Conservation (phyloP, 2,113 vertebrate species). For the Opisthocomus hoazin region DNA sequence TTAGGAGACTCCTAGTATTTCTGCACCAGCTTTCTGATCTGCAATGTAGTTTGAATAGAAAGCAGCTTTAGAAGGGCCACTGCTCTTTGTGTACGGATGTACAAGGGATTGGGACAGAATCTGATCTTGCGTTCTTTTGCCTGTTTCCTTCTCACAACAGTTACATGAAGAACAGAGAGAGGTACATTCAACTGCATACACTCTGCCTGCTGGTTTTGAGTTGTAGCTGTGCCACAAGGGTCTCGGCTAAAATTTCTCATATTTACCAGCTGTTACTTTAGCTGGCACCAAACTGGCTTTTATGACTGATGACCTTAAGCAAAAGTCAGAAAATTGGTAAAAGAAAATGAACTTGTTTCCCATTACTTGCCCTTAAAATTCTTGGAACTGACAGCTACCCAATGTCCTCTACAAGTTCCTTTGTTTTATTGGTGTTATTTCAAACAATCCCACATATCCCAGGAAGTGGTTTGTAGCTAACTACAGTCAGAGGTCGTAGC, state of each 20-base stretch:
- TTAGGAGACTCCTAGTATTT: background rate
- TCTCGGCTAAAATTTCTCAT: background rate
- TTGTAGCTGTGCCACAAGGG: background rate
- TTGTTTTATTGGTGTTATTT: background rate
- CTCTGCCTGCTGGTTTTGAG: background rate
- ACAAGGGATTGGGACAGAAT: background rate
- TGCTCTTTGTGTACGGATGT: background rate
- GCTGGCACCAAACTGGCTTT: background rate
- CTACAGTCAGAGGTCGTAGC: background rate
- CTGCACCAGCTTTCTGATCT: background rate
- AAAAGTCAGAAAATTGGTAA: background rate
- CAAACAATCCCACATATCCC: background rate
- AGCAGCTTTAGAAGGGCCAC: background rate
- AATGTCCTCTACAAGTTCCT: background rate
- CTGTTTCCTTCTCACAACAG: background rate
- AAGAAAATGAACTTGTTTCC: background rate
- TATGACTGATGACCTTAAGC: background rate
- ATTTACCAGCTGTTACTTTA: background rate
- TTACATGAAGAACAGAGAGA: background rate
- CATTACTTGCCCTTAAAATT: background rate
- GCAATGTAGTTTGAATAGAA: background rate
- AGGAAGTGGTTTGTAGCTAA: background rate
- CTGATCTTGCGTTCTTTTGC: background rate
- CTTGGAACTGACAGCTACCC: background rate
- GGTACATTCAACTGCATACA: background rate